These are phyloP conservation scores for Lypha dubia DNA, from an alignment of 2,888 invertebrate species.

Conservation along the genomic window DNA sequence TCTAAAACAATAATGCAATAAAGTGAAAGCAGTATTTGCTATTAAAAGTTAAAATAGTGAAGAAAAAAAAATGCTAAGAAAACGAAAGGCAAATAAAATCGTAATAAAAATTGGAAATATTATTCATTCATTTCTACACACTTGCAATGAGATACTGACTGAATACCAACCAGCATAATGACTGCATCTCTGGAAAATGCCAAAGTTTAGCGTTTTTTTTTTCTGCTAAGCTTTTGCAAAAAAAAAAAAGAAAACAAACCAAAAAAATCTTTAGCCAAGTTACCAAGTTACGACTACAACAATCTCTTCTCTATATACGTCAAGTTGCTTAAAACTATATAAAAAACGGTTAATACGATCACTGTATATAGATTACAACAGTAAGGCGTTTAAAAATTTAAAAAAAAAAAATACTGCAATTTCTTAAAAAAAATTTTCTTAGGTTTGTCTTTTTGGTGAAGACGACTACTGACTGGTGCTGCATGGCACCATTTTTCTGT, in stretches of 20 bases:
- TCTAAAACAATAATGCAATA: slow-evolving; percentile 55
- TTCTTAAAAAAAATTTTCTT: slow-evolving; percentile 49
- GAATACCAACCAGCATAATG: slow-evolving; percentile 3
- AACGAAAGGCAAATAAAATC: slow-evolving; percentile 48
- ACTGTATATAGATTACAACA: slow-evolving; percentile 67
- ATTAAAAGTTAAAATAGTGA: slow-evolving; percentile 4
- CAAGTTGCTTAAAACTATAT: slow-evolving; percentile 69
- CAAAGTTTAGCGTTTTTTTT: slow-evolving; percentile 64
- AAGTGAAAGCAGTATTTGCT: slow-evolving; percentile 68
- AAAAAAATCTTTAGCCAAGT: slow-evolving; percentile 35
- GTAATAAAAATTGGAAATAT: slow-evolving; percentile 17
- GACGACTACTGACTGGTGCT: slow-evolving; percentile 38
- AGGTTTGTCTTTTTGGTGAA: slow-evolving; percentile 56
- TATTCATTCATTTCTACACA: not conserved
- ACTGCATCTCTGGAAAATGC: slow-evolving; percentile 63
- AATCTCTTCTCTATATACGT: slow-evolving; percentile 59
- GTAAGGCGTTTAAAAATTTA: slow-evolving; percentile 18
- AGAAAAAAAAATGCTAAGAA: slow-evolving; percentile 30
- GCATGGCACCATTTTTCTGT: slow-evolving; percentile 71
- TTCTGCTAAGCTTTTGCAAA: too few relatives aligned
- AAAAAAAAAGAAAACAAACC: too few relatives aligned
- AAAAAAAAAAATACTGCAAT: slow-evolving; percentile 39
- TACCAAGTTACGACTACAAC: slow-evolving; percentile 44
- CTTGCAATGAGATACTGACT: slow-evolving; percentile 2
- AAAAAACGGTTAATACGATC: slow-evolving; percentile 27